Conservation (phyloP, 1,140 invertebrate species). For the Cataglyphis hispanica region DNA sequence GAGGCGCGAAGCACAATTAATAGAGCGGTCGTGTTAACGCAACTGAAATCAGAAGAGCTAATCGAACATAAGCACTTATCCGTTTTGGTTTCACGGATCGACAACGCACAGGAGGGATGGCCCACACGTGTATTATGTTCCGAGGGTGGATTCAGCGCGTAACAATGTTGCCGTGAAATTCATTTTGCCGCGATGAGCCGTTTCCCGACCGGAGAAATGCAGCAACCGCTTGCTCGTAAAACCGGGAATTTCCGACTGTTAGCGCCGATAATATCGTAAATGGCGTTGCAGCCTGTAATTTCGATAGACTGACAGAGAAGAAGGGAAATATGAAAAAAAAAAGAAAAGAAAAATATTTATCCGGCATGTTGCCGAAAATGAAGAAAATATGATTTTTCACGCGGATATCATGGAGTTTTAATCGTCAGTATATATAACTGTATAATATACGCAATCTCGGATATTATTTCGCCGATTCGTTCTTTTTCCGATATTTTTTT, state of each 20-base stretch:
- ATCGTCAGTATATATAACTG: constrained; percentile 2
- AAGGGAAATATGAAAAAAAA: no score
- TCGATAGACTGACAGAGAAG: not conserved
- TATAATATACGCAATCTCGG: not conserved
- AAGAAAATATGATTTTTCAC: constrained; percentile 32
- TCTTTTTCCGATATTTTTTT: constrained; percentile 54
- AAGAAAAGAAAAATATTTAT: not conserved
- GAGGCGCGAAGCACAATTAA: constrained; percentile 37
- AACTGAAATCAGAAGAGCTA: constrained; percentile 5
- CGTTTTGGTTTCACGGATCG: constrained; percentile 36
- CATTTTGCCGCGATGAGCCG: constrained; percentile 45
- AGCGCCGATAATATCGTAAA: constrained; percentile 58
- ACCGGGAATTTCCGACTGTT: constrained; percentile 66
- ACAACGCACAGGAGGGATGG: not conserved
- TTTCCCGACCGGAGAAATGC: constrained; percentile 32
- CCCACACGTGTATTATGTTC: not conserved
- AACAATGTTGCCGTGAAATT: constrained; percentile 73
- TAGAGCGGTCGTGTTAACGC: not conserved
- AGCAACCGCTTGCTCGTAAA: constrained; percentile 57
- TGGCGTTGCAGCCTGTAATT: constrained; percentile 43
- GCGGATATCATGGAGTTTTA: constrained; percentile 52
- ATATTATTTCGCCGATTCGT: constrained; percentile 33
- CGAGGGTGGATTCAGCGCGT: not conserved
- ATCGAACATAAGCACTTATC: constrained; percentile 46
- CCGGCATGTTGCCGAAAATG: not conserved